These are phyloP conservation scores for Paragorgia papillata DNA, from an alignment of 92 coral and sea anemone genomes.

Conservation along the genomic window DNA sequence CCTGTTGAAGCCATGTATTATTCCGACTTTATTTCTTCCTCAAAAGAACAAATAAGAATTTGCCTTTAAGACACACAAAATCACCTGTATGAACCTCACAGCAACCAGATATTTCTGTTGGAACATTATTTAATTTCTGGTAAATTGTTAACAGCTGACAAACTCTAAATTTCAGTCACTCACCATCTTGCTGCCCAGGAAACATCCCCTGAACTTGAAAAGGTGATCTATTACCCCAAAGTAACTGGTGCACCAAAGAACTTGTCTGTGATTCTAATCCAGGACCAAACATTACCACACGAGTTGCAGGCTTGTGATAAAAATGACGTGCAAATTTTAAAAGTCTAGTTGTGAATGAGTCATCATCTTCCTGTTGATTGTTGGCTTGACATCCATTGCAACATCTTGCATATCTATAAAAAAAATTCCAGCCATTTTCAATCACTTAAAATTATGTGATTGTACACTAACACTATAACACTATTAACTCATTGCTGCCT, in stretches of 20 bases:
- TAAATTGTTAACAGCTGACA: too few species aligned
- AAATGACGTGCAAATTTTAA: constrained; percentile 46
- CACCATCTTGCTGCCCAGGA: constrained; percentile 92
- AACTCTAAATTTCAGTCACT: not conserved
- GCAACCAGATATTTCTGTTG: too few species aligned
- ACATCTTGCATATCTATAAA: constrained; percentile 77
- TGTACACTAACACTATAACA: too few species aligned
- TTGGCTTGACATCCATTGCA: constrained; percentile 61
- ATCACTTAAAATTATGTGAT: not conserved
- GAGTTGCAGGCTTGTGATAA: constrained; percentile 66
- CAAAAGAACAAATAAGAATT: too few species aligned
- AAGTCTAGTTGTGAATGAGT: constrained; percentile 10
- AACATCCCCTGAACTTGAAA: constrained; percentile 84
- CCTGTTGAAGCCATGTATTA: too few species aligned
- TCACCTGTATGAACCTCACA: too few species aligned
- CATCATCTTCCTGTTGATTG: not conserved
- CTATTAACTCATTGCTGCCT: too few species aligned
- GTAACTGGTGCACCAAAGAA: constrained; percentile 71
- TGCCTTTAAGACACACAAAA: too few species aligned
- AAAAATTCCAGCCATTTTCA: not conserved
- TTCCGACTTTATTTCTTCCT: too few species aligned
- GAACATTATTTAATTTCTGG: too few species aligned
- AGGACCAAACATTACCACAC: constrained; percentile 96
- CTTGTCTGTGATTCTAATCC: constrained; percentile 90
- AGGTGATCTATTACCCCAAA: constrained; percentile 82